Evolutionary conservation across 2,888 invertebrate species (phyloP), one percentile per base, ranked within the genome.

Genomic region (Brenthis hecate): DNA sequence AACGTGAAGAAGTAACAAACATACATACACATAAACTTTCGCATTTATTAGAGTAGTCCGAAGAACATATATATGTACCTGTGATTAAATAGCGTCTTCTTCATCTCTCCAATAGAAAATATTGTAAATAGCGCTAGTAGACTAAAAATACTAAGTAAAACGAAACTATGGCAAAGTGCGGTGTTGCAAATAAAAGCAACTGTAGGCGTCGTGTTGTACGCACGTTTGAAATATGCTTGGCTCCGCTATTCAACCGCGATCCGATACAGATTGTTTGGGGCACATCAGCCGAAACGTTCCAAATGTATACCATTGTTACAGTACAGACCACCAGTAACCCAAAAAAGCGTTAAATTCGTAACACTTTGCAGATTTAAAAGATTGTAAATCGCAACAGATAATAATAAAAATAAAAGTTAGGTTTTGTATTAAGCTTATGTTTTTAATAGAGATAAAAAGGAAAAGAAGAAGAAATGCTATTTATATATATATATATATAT

Each of bases 211-310:
- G 71, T 48, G 55, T 43, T 60, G 14, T 50, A 58, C 70, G 69
- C 64, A 72, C 66, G 74, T 76, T 75, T 73, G 75, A 79, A 77
- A 76, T 78, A 74, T 77, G 75, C 72, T 73, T 70, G 71, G 71
- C 69, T 63, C 51, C 67, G 73, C 72, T 65, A 75, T 70, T 75
- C 71, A 65, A 72, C 72, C 73, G 72, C 73, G 72, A 74, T 76
- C 73, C 77, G 74, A 72, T 74, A 75, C 75, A 69, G 76, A 76
- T 76, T 75, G 76, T 76, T 19, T 73, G 71, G 72, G 72, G 73
- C 63, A 68, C 32, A 63, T 58, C 28, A 68, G 4, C 36, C 48
- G 55, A 43, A 54, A 63, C 57, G 48, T 54, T 47, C 28, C 32
- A 55, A 60, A 66, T 50, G 32, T 61, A 23, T 55, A 47, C 60